Base-by-base conservation (phyloP, 2,888 invertebrate species). In the Busseola fusca region DNA sequence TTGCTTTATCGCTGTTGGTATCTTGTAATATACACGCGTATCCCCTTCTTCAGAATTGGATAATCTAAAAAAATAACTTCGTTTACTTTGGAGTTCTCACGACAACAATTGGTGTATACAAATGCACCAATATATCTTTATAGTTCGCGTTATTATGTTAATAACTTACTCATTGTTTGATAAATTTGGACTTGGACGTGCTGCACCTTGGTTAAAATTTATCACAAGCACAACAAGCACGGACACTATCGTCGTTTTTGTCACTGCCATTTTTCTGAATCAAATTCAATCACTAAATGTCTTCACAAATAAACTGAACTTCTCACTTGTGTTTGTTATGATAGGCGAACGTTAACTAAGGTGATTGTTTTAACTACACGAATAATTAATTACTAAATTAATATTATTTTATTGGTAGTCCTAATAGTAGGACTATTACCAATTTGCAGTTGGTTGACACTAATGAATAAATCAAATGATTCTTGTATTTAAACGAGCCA, bases 381-480 rank as follows among this genome's bases (percentile, higher is more conserved):
- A 69, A 75, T 79, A 80, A 72, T 82, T 82, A 76, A 82, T 80
- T 71, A 67, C 1, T 78, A 71, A 66, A 79, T 82, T 80, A 79
- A 75, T 81, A 66, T 78, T 78, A 73, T 81, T 40, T 73, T 85
- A 85, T 86, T 87, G 87, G 87, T 86, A 37, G 81, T 81, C 88
- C 87, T 78, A 82, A 81, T 74, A 84, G 84, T 73, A 87, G 87
- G 86, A 86, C 88, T 88, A 87, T 88, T 76, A 88, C 87, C 89
- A 87, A 87, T 82, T 81, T 82, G 76, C 84, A 82, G 83, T 83
- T 69, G 70, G 56, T 82, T 77, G 80, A 84, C 81, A 83, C 83
- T 87, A 83, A 78, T 71, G 73, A 83, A 72, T 76, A 60, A 63
- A 76, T 60, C 52, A 52, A 74, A 69, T 78, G 59, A 72, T 70